Conservation (phyloP, 2,888 invertebrate genomes). For the Leptinotarsa haldemani region DNA sequence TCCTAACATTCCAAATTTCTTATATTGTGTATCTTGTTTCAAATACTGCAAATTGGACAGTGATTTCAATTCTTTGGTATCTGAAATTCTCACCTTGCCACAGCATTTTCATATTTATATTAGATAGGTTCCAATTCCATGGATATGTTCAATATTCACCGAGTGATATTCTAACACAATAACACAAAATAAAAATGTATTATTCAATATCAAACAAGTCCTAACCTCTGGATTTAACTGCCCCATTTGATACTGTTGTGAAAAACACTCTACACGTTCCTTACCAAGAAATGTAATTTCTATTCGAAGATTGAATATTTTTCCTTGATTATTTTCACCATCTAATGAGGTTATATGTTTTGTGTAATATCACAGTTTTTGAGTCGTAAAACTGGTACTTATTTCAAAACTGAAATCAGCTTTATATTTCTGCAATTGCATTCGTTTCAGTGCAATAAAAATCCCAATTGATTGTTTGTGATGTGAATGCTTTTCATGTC, state of each 20-base stretch:
- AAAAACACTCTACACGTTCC: neutral
- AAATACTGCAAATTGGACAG: neutral
- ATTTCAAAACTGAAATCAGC: neutral
- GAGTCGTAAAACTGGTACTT: constrained; percentile 11
- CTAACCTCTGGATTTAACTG: neutral
- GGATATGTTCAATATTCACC: constrained; percentile 10
- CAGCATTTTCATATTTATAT: constrained; percentile 18
- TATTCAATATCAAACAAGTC: neutral
- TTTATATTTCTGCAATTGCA: constrained; percentile 4
- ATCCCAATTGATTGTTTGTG: neutral
- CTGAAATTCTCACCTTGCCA: constrained; percentile 4
- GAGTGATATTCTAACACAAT: constrained; percentile 1
- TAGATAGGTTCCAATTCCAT: constrained; percentile 6
- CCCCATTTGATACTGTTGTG: neutral
- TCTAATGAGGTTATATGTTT: neutral
- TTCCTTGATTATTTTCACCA: neutral
- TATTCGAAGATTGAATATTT: neutral
- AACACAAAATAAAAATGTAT: neutral
- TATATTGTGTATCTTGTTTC: neutral
- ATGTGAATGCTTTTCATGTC: neutral
- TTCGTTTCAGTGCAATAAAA: constrained; percentile 24
- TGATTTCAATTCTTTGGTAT: neutral
- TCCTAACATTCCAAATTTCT: constrained; percentile 10
- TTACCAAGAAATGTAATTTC: neutral
- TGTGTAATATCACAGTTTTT: neutral